Base-by-base conservation (phyloP, 2,888 invertebrate genomes). In the Cloeon dipterum region DNA sequence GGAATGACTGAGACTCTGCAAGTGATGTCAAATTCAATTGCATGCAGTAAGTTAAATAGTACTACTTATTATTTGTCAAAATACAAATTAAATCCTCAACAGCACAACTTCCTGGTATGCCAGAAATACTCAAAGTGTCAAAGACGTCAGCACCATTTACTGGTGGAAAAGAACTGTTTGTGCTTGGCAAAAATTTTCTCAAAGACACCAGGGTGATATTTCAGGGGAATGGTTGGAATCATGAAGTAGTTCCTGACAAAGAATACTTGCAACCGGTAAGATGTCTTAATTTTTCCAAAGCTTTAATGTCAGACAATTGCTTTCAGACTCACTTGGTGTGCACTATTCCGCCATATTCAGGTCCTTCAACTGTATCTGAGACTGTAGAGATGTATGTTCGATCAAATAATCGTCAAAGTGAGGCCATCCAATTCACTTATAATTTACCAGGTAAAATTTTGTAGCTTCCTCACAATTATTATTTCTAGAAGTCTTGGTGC, bases 81-180 rank as follows among this genome's bases (percentile, higher is more conserved):
- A 11, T 10, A 8, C 8, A 37, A 10, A 11, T 19, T n/a, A 33
- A 8, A 38, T 37, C 43, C 32, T 42, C 52, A 53, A 2, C 53
- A 85, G 86, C 86, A 23, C 88, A 88, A 62, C 86, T 86, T 11
- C 86, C 86, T 3, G 88, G 88, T 39, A 73, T 85, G 36, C 88
- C 88, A 11, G 88, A 88, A 61, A 86, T 88, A 43, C 81, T 81
- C 51, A 83, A 85, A 54, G 86, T 85, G 55, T 88, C 86, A 0
- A 55, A 85, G 8, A 71, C 73, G 19, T 74, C 81, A 18, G 76
- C 78, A 51, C 74, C 78, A 5, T 77, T 74, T 3, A 65, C 66
- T 36, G 88, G 86, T 5, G 85, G 85, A 1, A 56, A 76, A 41
- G 86, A 88, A 55, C 61, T 88, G 36, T 86, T 85, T 56, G 74